Base-by-base conservation (phyloP, 1,140 invertebrate genomes). In the Ceratosolen fusciceps region DNA sequence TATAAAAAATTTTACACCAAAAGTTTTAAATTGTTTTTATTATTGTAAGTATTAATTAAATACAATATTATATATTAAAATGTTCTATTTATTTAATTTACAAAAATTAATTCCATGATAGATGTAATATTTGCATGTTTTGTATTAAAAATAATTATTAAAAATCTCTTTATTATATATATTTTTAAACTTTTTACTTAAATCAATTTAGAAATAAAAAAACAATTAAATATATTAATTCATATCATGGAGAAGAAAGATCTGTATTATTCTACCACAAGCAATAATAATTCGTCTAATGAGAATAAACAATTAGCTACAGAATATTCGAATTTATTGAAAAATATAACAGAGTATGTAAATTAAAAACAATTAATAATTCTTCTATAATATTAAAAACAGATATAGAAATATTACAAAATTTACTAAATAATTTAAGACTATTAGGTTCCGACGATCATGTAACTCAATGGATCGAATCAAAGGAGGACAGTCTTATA, bases 381-480 rank as follows among this genome's bases (percentile, higher is more conserved):
- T 24, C 72, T 29, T 26, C 9, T 60, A 1, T 8, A 14, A 2
- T 19, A 37, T 21, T 37, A 24, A 74, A 74, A 1, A 62, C n/a
- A 29, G 31, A 74, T 74, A 26, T 31, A 29, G 9, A 29, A 12
- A 9, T 62, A 74, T 29, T 26, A 4, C 0, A 74, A 62, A 16
- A 16, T 9, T 56, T 34, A 31, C 21, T 49, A 12, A 49, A 31
- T 14, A 31, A 24, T 52, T 34, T 68, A 9, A 77, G 56, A 58
- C 52, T 83, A 43, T 82, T 88, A 76, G 84, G 84, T 8, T 76
- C 87, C 12, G 85, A 87, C 39, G 79, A 80, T n/a, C 21, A 83
- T 14, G 73, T 88, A 12, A 76, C 74, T n/a, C 29, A 81, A 37
- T 87, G 86, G 87, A 82, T 88, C 58, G 56, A 85, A 24, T 77